Base-by-base conservation (phyloP, 2,797 vertebrate genomes). In the Dendrocincla fuliginosa region DNA sequence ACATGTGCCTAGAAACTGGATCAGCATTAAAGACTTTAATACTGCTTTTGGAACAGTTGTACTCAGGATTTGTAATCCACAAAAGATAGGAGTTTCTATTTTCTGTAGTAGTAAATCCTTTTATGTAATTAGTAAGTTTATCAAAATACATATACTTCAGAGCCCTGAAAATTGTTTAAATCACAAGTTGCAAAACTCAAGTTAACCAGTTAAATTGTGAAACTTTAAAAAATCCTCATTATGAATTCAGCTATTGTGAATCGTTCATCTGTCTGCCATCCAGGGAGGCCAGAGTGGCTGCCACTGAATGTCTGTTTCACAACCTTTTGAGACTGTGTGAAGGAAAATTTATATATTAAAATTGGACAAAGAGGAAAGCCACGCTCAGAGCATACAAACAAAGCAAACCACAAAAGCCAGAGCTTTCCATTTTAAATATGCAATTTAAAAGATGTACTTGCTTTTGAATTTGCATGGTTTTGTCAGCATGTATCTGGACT, bases 41-140 rank as follows among this genome's bases (percentile, higher is more conserved):
- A 53, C 61, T 87, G 74, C 20, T 63, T 94, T 93, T 70, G 42
- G 18, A 94, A 90, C 28, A 75, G 30, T 87, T 71, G 49, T 16
- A 90, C 18, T 84, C 73, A 59, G n/a, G 28, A 91, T 96, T 93
- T 96, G 76, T 78, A 77, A 87, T 73, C 28, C 16, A 84, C 42
- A 89, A 77, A 93, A 87, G 9, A 30, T n/a, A 71, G 24, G 16
- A 91, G 18, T 16, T 90, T 3, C 13, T 67, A 20, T 84, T 79
- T 35, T 61, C 35, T 16, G 5, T 35, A 65, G 25, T 39, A 61
- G n/a, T 32, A 70, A 93, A 89, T 55, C 13, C 5, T 41, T 87
- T 87, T 91, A 52, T 64, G 17, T 70, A 67, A 81, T 57, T 65
- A 7, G 5, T 57, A 46, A 60, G 10, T 73, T 95, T 95, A 56